Evolutionary conservation across 2,113 vertebrate species (phyloP), one percentile per base, ranked within the genome.

Genomic region (Helogale parvula): DNA sequence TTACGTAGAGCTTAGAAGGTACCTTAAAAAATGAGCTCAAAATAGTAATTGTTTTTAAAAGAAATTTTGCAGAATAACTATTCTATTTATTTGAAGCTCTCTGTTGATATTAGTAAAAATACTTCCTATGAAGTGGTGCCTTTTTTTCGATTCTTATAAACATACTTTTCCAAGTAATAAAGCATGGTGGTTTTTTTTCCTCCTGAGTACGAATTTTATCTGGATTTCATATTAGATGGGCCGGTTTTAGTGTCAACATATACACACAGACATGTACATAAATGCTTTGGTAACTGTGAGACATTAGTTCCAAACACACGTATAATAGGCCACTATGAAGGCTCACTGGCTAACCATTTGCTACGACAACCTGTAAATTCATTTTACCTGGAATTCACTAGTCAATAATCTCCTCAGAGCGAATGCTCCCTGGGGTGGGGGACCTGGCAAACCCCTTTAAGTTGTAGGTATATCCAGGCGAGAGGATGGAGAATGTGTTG

Each of bases 1-100:
- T 97, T 77, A 57, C 8, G 60, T 72, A 21, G 29, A 63, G 10
- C 72, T 84, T 81, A 69, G 33, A 76, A 85, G 66, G 71, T 41
- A 84, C 14, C 90, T 93, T 41, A 21, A 50, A 45, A 96, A 93
- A 69, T 72, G 33, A 94, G 3, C 27, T 81, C 60, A 88, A 60
- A 74, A 80, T 72, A 95, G 54, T n/a, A n/a, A 72, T 84, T 88
- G 11, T 60, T 50, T 91, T 96, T 82, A 71, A 92, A 88, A 85
- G 0, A 57, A 81, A 72, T 35, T 57, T 93, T 86, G 38, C 10
- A 82, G 41, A 84, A 57, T 65, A 33, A 79, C 52, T 38, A 38
- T 38, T 38, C 13, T 69, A 35, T 89, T n/a, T 96, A 6, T 68
- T 63, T 90, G 52, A 94, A 66, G 3, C 8, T 77, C 45, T 95